A percentile compares a stretch with the other conserved stretches of the same genome.
Conservation (phyloP, 2,797 vertebrate genomes). For the Sebastes kiyomatsui region DNA sequence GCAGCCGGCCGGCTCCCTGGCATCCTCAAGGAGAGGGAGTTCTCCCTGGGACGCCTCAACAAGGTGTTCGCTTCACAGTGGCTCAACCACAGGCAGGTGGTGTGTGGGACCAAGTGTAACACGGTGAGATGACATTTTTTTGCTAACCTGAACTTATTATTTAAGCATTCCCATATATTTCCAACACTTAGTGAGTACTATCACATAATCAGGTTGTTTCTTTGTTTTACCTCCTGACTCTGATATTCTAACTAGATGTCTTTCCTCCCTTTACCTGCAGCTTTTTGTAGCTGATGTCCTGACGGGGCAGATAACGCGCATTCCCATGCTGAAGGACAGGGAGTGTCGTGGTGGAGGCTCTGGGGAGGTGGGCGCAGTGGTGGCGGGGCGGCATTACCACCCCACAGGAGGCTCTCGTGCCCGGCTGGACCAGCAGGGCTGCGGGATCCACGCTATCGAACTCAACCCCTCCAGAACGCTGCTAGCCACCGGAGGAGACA, state of each 20-base stretch:
- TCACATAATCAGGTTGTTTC: not conserved
- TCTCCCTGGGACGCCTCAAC: conserved; percentile 94
- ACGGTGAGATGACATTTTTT: conserved; percentile 85
- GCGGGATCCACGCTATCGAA: conserved; percentile 98
- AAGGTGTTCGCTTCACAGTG: conserved; percentile 99
- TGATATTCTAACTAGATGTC: not conserved
- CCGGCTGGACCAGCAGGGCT: conserved; percentile 91
- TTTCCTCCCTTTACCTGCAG: conserved; percentile 68
- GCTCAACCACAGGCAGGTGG: conserved; percentile 97
- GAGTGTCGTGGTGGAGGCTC: conserved; percentile 77
- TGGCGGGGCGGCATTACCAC: conserved; percentile 61
- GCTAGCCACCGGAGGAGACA: conserved; percentile 96
- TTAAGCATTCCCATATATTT: not conserved
- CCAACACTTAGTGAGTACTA: not conserved
- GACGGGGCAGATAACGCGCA: conserved; percentile 94
- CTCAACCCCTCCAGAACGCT: conserved; percentile 94
- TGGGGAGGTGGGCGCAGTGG: conserved; percentile 47
- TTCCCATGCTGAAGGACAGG: conserved; percentile 96
- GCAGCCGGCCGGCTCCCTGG: conserved; percentile 92
- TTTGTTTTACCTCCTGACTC: not conserved
- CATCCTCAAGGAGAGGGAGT: conserved; percentile 93
- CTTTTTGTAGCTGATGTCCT: conserved; percentile 96
- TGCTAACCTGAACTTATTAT: not conserved
- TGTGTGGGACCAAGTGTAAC: conserved; percentile 98
- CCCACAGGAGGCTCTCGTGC: conserved; percentile 65